Conservation (phyloP, 2,797 vertebrate species). For the Chrysocyon brachyurus region DNA sequence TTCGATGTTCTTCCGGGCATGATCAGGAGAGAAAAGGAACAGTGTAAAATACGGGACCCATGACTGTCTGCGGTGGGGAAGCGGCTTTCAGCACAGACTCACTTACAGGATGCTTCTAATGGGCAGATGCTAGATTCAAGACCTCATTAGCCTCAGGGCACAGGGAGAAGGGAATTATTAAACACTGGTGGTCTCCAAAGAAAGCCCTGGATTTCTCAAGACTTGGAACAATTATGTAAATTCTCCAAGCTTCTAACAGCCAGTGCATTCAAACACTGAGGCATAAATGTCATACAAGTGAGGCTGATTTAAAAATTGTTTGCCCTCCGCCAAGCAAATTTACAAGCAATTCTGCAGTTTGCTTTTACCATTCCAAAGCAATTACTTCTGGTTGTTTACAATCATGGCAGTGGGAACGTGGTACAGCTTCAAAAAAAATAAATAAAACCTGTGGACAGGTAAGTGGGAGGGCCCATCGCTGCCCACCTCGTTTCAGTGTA, state of each 20-base stretch:
- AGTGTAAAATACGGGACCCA: neutral
- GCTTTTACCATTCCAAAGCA: constrained; percentile 72
- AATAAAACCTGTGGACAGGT: neutral
- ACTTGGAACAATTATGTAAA: constrained; percentile 80
- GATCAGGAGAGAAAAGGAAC: constrained; percentile 44
- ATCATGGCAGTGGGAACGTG: constrained; percentile 13
- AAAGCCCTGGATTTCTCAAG: constrained; percentile 55
- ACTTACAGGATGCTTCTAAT: neutral
- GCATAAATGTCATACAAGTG: constrained; percentile 81
- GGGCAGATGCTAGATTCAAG: constrained; percentile 59
- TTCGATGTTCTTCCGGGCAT: constrained; percentile 94
- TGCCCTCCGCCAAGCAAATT: constrained; percentile 76
- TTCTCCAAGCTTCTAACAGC: constrained; percentile 73
- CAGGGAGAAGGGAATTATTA: constrained; percentile 63
- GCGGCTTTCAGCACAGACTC: rapidly evolving
- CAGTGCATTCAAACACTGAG: constrained; percentile 72
- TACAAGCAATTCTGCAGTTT: constrained; percentile 73
- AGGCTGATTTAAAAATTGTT: constrained; percentile 81
- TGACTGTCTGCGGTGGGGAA: neutral
- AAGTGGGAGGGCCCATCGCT: neutral
- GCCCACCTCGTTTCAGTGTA: neutral
- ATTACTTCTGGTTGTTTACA: constrained; percentile 81
- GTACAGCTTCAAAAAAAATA: constrained; percentile 42
- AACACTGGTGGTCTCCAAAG: constrained; percentile 69
- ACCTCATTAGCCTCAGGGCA: constrained; percentile 30